Conservation (phyloP, 53 echinoderm and acorn worm genomes). For the Mesocentrotus franciscanus region DNA sequence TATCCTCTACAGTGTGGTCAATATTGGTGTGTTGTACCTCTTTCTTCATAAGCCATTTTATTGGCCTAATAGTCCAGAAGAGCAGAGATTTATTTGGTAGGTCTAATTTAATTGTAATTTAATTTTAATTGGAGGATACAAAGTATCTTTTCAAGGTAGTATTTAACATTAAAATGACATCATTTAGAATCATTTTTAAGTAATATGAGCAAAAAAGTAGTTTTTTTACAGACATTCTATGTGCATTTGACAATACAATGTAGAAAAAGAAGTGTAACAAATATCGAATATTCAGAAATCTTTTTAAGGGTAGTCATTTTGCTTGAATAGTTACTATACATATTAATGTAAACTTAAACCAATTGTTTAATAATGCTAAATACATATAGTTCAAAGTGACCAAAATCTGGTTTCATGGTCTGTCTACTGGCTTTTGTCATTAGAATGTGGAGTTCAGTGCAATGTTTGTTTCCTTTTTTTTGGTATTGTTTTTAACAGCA, state of each 20-base stretch:
- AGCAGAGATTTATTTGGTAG: slow-evolving; percentile 95
- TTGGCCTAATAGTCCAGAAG: slow-evolving; percentile 80
- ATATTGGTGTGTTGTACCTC: slow-evolving; percentile 77
- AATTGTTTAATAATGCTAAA: background rate
- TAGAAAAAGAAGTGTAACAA: too few relatives aligned
- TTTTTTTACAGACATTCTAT: too few relatives aligned
- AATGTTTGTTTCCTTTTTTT: background rate
- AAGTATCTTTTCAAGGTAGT: background rate
- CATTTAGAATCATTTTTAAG: background rate
- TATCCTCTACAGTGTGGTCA: slow-evolving; percentile 78
- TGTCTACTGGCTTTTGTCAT: background rate
- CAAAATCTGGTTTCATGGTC: background rate
- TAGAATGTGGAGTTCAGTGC: background rate
- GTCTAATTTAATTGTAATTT: background rate
- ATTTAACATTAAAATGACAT: background rate
- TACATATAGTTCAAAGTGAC: background rate
- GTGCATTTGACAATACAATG: too few relatives aligned
- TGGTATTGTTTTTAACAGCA: background rate
- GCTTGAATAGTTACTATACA: too few relatives aligned
- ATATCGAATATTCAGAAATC: too few relatives aligned
- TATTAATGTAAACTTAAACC: too few relatives aligned
- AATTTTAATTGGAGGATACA: background rate
- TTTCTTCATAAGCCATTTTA: slow-evolving; percentile 85
- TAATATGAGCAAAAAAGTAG: too few relatives aligned
- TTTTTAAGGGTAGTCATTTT: too few relatives aligned